phyloP scores from a whole-genome alignment of 2,113 vertebrate genomes.

The Callithrix jacchus region DNA sequence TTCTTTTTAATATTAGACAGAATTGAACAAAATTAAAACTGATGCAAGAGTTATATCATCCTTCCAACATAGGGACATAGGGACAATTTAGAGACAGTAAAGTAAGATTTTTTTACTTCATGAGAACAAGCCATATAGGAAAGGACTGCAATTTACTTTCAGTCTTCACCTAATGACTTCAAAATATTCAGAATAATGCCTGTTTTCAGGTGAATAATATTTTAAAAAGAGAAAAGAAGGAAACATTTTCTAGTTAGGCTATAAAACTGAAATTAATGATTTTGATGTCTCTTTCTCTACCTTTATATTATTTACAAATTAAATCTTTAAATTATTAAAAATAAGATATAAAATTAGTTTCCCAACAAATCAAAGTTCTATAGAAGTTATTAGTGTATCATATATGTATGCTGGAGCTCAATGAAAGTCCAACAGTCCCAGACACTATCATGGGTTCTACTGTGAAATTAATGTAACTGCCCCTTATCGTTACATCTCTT shows the following conservation, averaged over 20 bases:
- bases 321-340: background rate
- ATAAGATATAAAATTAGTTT: conserved; percentile 22
- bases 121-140: conserved; percentile 30
- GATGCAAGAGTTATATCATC: background rate
- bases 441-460: background rate
- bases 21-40: conserved; percentile 38
- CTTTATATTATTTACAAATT: conserved; percentile 1
- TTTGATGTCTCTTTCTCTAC: background rate
- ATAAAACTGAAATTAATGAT: conserved; percentile 27
- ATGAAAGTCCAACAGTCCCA: background rate
- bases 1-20: conserved; percentile 32
- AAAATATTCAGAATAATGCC: conserved; percentile 24
- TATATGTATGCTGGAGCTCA: background rate
- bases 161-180: conserved; percentile 6
- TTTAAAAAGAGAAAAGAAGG: background rate
- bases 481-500: background rate
- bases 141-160: background rate
- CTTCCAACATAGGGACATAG: background rate
- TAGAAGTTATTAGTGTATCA: background rate
- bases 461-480: background rate
- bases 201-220: background rate
- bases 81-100: background rate
- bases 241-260: background rate
- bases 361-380: background rate
- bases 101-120: conserved; percentile 34